Evolutionary conservation across 2,113 vertebrate species (phyloP).

Genomic region (Lasiurus cinereus): DNA sequence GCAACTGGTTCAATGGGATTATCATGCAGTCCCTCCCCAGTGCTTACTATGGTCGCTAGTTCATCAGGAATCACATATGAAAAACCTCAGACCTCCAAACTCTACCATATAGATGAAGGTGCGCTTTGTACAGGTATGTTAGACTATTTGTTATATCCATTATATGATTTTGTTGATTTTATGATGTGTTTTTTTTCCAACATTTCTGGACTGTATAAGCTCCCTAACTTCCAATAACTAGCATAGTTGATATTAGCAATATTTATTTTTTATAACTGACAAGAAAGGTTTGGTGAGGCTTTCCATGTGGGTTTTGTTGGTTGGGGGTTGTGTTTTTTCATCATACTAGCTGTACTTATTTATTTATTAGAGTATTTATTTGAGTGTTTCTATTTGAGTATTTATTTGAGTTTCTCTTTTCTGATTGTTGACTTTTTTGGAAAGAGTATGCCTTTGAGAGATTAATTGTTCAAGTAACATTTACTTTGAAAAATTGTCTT

Average conservation of each 20-base stretch:
- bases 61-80: neutral
- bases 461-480: neutral
- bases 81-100: neutral
- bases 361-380: no score
- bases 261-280: neutral
- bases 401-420: neutral
- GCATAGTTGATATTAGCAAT: neutral
- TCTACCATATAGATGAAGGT: neutral
- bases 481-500: neutral
- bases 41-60: neutral
- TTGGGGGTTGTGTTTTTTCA: neutral
- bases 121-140: neutral
- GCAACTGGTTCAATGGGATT: neutral
- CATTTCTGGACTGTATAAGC: neutral
- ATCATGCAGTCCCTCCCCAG: rapidly evolving
- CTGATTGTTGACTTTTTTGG: neutral
- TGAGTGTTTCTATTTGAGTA: neutral
- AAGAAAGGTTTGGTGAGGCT: neutral
- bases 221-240: neutral
- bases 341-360: neutral
- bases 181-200: neutral
- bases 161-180: neutral
- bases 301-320: neutral
- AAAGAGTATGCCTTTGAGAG: neutral
- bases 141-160: neutral